Base-by-base conservation (phyloP, 2,113 vertebrate genomes). In the Arizona elegans region DNA sequence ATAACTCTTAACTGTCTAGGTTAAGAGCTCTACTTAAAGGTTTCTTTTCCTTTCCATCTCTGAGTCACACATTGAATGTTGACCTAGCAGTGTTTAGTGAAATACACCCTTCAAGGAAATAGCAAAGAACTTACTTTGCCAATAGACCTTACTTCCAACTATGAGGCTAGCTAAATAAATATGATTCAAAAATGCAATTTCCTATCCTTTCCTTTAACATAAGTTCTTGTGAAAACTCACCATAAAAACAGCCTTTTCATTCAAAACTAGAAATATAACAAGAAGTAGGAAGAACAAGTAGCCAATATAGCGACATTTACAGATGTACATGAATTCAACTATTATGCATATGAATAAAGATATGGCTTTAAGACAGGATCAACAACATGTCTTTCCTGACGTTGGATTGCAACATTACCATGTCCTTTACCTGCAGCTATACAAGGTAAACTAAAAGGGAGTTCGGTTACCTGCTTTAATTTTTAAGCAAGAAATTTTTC, bases 31-130 rank as follows among this genome's bases (percentile, higher is more conserved):
- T 91, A n/a, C 21, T 52, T 75, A 19, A 19, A 53, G 19, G 38
- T 85, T 54, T 52, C 21, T 91, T 55, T 55, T 17, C 52, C 50
- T 81, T 91, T 90, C 62, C 47, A 81, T 91, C 26, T 75, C 17
- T 91, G 90, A 53, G 9, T 75, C 50, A 53, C 17, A 75, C 47
- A 24, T 3, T 55, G 8, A 81, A 91, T 50, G 38, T 62, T 90
- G 50, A 55, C 21, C 65, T 55, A 43, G 52, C n/a, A 91, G n/a
- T 13, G 11, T 85, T 91, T 38, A 55, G 13, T 47, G 29, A 81
- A 56, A 91, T 81, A 56, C 38, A 85, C 33, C 90, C n/a, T 47
- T 54, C 70, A 86, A 91, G 70, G 90, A 91, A 91, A 81, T 24
- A 65, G 43, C 55, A 58, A 47, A 43, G 7, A 58, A 87, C 43